Evolutionary conservation across 2,888 invertebrate genomes (phyloP).

Genomic region (Drosophila mimica): DNA sequence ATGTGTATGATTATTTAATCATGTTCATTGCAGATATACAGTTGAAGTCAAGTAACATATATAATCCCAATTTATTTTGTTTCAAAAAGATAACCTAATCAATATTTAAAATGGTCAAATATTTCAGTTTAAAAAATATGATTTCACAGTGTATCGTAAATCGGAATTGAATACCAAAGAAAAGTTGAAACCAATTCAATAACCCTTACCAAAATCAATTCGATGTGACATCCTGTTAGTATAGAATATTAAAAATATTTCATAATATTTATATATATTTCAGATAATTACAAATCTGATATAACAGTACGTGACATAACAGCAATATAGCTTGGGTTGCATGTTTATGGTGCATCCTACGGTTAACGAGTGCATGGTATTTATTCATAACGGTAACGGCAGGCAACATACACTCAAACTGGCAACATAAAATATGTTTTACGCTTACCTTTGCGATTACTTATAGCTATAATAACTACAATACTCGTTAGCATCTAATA

Average conservation of each 20-base stretch:
- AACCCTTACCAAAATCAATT: background rate
- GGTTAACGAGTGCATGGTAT: slow-evolving; percentile 35
- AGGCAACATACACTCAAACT: slow-evolving; percentile 10
- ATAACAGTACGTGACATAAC: background rate
- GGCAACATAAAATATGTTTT: slow-evolving; percentile 3
- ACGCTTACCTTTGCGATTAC: slow-evolving; percentile 50
- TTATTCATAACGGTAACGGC: slow-evolving; percentile 11
- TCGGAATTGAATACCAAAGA: background rate
- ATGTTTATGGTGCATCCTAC: slow-evolving; percentile 20
- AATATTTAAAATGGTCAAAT: background rate
- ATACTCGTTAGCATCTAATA: slow-evolving; percentile 7
- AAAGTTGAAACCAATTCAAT: background rate
- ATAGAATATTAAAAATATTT: background rate
- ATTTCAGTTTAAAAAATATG: background rate
- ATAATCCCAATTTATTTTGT: background rate
- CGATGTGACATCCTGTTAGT: background rate
- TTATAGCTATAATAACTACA: slow-evolving; percentile 3
- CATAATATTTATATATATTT: background rate
- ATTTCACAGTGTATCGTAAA: background rate
- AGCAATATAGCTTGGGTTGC: slow-evolving; percentile 3
- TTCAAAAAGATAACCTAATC: background rate
- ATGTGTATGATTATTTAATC: background rate
- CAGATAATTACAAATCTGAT: background rate
- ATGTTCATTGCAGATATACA: background rate
- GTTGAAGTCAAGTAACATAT: background rate